Evolutionary conservation across 1,140 invertebrate species (phyloP).

Genomic region (Mya arenaria): DNA sequence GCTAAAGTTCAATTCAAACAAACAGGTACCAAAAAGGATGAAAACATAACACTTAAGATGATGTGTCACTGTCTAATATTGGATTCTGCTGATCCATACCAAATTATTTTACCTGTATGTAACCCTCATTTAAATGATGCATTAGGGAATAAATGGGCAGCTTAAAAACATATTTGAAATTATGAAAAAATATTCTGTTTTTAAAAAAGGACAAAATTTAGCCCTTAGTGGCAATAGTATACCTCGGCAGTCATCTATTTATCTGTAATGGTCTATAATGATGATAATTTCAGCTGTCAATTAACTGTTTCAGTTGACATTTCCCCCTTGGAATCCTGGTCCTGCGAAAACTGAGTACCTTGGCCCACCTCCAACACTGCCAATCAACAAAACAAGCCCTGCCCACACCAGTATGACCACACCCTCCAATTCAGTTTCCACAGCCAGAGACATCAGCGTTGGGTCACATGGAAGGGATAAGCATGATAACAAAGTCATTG

Average conservation of each 20-base stretch:
- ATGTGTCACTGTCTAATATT: no score
- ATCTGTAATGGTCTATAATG: neutral
- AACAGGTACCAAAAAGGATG: no score
- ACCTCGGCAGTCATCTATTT: neutral
- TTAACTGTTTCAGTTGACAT: constrained; percentile 56
- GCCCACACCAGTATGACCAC: constrained; percentile 47
- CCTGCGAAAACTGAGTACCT: constrained; percentile 61
- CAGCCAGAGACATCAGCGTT: constrained; percentile 10
- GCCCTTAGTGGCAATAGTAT: neutral
- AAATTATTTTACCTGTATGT: no score
- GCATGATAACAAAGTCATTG: constrained; percentile 64
- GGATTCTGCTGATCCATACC: no score
- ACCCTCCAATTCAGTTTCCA: constrained; percentile 26
- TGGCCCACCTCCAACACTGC: constrained; percentile 41
- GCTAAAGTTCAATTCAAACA: no score
- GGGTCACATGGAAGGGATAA: constrained; percentile 17
- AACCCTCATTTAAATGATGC: no score
- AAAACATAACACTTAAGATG: no score
- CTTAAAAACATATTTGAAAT: no score
- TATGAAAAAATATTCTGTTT: no score
- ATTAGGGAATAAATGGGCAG: no score
- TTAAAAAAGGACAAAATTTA: no score
- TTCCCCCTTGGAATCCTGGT: constrained; percentile 72
- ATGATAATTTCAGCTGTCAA: neutral
- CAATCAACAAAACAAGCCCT: constrained; percentile 14